Base-by-base conservation (phyloP, 2,888 invertebrate genomes). In the Cheilosia variabilis region DNA sequence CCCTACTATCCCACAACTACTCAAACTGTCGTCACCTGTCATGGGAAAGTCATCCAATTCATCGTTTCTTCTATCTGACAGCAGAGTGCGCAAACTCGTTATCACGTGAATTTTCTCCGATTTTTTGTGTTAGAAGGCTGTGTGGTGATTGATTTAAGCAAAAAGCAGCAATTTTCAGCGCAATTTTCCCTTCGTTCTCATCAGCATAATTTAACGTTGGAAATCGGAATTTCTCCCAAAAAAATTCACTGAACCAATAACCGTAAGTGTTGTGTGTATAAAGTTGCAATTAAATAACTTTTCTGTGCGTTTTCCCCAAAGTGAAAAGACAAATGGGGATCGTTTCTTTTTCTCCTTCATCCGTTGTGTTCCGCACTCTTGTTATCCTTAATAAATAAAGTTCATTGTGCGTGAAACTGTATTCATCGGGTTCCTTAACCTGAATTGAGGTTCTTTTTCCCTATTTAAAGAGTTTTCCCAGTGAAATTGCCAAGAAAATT, bases 31-130 rank as follows among this genome's bases (percentile, higher is more conserved):
- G 1, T 1, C 50, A 72, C 24, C 62, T 77, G 86, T 80, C 84
- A 84, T 41, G 27, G 24, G 5, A 41, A 45, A 60, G 34, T 57
- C 60, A 57, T 27, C 60, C 13, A 53, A 9, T 45, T 58, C 37
- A n/a, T 34, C n/a, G 68, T 58, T 84, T 81, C 80, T 50, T 43
- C 87, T 84, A 87, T 86, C 68, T 68, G 73, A 63, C 84, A 78
- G 91, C 93, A 93, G 94, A 92, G 93, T 93, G 93, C 93, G 93
- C 87, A 87, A 68, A 93, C 93, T 93, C 93, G 90, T 93, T 93
- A 93, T 94, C 94, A 94, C 94, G 94, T 94, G 94, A 94, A 94
- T 94, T 93, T 94, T 93, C 93, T 88, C 69, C 80, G 24, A 65
- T 6, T 87, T 63, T 87, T 88, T 87, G 63, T 82, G 93, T 93